These are phyloP conservation scores for Coelinius sp. DNA, from an alignment of 2,888 invertebrate species.

Conservation along the genomic window DNA sequence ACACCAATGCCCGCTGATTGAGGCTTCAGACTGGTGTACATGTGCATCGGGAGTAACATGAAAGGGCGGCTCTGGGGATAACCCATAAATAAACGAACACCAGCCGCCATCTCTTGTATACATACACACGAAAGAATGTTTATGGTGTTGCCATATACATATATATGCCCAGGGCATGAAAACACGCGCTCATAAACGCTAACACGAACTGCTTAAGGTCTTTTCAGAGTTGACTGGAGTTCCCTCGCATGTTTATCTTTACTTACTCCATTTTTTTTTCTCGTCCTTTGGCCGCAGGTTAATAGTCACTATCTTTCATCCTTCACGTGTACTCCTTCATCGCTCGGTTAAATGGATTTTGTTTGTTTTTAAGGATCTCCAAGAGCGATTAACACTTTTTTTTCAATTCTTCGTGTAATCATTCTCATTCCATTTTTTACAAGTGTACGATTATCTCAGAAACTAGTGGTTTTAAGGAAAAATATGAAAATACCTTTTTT, in stretches of 20 bases:
- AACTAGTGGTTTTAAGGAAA: no score
- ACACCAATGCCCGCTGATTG: not conserved
- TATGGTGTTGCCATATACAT: slow-evolving; percentile 52
- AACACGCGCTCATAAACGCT: slow-evolving; percentile 14
- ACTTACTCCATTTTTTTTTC: no score
- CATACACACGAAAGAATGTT: slow-evolving; percentile 49
- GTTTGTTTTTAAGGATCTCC: no score
- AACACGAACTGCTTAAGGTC: slow-evolving; percentile 50
- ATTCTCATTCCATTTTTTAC: no score
- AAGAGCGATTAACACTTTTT: no score
- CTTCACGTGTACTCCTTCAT: no score
- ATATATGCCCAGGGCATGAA: slow-evolving; percentile 44
- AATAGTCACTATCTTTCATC: no score
- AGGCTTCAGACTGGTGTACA: not conserved
- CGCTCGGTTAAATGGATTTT: no score
- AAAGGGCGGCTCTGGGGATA: slow-evolving; percentile 46
- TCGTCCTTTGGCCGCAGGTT: no score
- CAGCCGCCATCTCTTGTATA: not conserved
- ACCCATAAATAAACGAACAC: slow-evolving; percentile 59
- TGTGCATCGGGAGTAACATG: slow-evolving; percentile 24
- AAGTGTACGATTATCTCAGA: no score
- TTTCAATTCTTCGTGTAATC: no score
- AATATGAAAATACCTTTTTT: no score
- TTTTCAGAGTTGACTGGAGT: slow-evolving; percentile 6
- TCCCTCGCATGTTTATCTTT: slow-evolving; percentile 38